Base-by-base conservation (phyloP, 1,140 invertebrate species). In the Streblospio benedicti region DNA sequence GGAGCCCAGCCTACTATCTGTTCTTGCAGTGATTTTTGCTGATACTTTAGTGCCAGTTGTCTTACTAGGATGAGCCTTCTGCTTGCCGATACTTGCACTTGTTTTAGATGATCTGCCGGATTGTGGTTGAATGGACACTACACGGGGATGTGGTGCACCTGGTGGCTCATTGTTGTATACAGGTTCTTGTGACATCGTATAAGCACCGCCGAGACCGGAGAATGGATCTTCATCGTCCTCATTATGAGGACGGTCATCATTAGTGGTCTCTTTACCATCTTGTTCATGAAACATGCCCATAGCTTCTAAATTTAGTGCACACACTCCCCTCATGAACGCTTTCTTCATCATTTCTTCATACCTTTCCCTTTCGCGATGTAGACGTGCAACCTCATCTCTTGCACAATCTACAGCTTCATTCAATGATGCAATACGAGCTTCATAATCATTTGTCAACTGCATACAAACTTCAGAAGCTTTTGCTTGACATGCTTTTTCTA, bases 331-430 rank as follows among this genome's bases (percentile, higher is more conserved):
- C 75, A 77, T 76, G 60, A 77, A 77, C 12, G 76, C 74, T 51
- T 78, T 76, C 62, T 74, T 75, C 72, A 76, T 76, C n/a, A 67
- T 66, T 53, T 76, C 71, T 55, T 74, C 72, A 49, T 73, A 76
- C 1, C 61, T 38, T 23, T 77, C 74, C 28, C 70, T 57, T 51
- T 77, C 71, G 12, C 44, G 28, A 27, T 74, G 69, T 51, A 76
- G 63, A 28, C 28, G 51, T 16, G 35, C 35, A 3, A 78, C 65
- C 61, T 76, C 73, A 16, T 62, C 45, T n/a, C 68, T 60, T 0
- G 66, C 41, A 1, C 61, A 43, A 9, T 67, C 63, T 12, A 72
- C 57, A 6, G 65, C 65, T 31, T 73, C 71, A 59, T 70, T 72
- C 28, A 71, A 38, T n/a, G 65, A 66, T 55, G 58, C 59, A 4